Evolutionary conservation across 2,888 invertebrate species (phyloP).

Genomic region (Lasioglossum villosulum): DNA sequence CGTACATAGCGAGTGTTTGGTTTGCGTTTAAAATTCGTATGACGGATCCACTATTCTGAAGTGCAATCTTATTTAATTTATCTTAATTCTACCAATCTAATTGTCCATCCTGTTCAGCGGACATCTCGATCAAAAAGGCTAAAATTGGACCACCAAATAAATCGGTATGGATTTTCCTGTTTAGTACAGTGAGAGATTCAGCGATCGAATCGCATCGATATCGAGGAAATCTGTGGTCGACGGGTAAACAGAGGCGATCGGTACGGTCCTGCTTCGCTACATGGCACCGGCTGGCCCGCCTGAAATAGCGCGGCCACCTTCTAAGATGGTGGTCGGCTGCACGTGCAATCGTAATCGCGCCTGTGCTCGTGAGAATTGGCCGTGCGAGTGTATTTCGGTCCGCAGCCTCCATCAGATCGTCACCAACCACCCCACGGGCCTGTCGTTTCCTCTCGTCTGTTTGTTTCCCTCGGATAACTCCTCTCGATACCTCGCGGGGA

Average conservation of each 20-base stretch:
- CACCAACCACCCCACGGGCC: slow-evolving; percentile 68
- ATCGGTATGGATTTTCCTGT: neutral
- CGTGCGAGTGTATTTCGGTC: slow-evolving; percentile 80
- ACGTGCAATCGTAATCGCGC: slow-evolving; percentile 64
- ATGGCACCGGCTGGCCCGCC: slow-evolving; percentile 78
- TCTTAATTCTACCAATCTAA: neutral
- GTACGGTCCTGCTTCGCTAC: slow-evolving; percentile 76
- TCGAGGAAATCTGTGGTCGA: slow-evolving; percentile 1
- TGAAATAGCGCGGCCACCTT: slow-evolving; percentile 81
- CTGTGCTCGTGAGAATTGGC: slow-evolving; percentile 76
- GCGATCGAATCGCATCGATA: neutral
- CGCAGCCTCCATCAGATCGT: slow-evolving; percentile 73
- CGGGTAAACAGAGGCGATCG: slow-evolving; percentile 49
- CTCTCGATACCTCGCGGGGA: slow-evolving; percentile 33
- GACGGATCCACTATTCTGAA: too few species aligned
- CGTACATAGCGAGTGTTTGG: neutral
- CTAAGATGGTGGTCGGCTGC: slow-evolving; percentile 70
- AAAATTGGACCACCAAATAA: neutral
- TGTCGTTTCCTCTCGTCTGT: slow-evolving; percentile 51
- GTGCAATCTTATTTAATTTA: neutral
- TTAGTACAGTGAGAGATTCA: neutral
- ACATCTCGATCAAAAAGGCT: neutral
- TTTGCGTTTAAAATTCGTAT: neutral
- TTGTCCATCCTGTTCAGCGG: neutral
- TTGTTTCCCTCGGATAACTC: slow-evolving; percentile 42